Conservation (phyloP, 2,888 invertebrate genomes). For the Lasioglossum figueresi region DNA sequence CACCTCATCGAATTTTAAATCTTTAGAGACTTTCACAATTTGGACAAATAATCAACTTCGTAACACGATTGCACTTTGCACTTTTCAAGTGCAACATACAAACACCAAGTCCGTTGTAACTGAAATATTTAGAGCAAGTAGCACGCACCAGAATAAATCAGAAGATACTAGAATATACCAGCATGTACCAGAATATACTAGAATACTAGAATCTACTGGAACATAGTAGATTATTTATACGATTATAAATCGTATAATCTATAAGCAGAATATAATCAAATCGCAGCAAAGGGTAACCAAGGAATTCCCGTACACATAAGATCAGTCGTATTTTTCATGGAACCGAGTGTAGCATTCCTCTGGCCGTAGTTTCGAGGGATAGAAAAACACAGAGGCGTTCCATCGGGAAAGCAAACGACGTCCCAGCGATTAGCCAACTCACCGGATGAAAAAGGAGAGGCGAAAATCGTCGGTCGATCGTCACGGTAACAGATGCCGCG, state of each 20-base stretch:
- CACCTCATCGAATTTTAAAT: background rate
- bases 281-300: background rate
- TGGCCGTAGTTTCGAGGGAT: background rate
- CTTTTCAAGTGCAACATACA: background rate
- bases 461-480: constrained; percentile 58
- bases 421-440: constrained; percentile 57
- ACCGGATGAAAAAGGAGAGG: constrained; percentile 52
- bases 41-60: background rate
- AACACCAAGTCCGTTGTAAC: background rate
- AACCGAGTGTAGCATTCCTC: background rate
- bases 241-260: background rate
- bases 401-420: constrained; percentile 51
- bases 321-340: background rate
- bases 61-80: background rate
- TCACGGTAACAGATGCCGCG: constrained; percentile 60
- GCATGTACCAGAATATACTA: too few relatives aligned
- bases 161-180: too few relatives aligned
- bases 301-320: background rate
- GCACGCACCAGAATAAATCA: background rate
- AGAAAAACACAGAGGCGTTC: constrained; percentile 29
- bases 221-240: too few relatives aligned
- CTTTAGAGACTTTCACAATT: background rate
- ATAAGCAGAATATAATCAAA: background rate
- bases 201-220: background rate
- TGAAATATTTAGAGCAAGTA: background rate